Evolutionary conservation across 2,797 vertebrate genomes (phyloP).

Genomic region (Potorous gilbertii): DNA sequence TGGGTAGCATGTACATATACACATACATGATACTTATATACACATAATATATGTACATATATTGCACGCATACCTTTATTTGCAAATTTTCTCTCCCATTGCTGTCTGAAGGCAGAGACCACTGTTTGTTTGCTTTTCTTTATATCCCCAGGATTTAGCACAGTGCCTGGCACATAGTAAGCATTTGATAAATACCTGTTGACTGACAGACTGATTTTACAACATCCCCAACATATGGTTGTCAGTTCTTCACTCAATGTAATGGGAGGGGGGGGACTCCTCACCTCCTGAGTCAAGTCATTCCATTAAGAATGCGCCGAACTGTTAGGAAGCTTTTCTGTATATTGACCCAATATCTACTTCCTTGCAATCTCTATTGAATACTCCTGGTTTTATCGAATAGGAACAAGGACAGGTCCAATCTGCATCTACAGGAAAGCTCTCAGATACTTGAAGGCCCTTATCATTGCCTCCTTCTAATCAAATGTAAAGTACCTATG

Average conservation of each 20-base stretch:
- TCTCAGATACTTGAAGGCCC: neutral
- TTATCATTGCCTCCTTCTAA: neutral
- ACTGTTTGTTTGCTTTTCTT: neutral
- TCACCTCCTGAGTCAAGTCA: too few species aligned
- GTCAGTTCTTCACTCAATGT: neutral
- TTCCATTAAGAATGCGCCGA: neutral
- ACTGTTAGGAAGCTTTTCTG: neutral
- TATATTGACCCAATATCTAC: neutral
- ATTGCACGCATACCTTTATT: neutral
- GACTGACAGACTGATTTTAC: neutral
- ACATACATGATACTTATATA: too few species aligned
- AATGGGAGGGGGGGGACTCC: neutral
- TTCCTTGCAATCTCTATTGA: neutral
- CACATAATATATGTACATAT: neutral
- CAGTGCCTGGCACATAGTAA: neutral
- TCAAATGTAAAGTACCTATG: neutral
- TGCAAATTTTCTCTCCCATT: neutral
- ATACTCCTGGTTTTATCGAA: neutral
- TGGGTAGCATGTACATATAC: too few species aligned
- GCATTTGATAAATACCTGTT: neutral
- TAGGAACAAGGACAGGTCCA: neutral
- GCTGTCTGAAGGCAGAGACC: neutral
- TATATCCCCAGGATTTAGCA: neutral
- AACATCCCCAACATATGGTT: neutral
- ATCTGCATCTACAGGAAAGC: neutral